Base-by-base conservation (phyloP, 2,888 invertebrate species). In the Pollenia amentaria region DNA sequence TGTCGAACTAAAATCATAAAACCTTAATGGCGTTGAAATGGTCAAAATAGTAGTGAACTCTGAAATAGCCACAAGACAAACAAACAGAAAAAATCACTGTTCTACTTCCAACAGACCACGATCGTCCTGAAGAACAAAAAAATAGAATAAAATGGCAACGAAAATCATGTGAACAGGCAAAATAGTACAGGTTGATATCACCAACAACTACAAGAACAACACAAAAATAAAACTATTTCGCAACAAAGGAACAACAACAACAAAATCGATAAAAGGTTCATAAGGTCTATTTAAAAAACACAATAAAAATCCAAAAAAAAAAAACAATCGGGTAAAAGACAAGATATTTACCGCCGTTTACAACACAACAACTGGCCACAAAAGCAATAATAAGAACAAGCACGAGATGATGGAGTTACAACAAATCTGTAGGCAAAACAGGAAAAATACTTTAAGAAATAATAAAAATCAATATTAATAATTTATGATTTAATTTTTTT, bases 401-500 rank as follows among this genome's bases (percentile, higher is more conserved):
- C 84, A 79, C 67, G 65, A 29, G 29, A 72, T 84, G n/a, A 85
- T 85, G 80, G 76, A 67, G 46, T 51, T 42, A 69, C 38, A 72
- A 11, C 11, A 65, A 73, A n/a, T 29, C 29, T 29, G 29, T 29
- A 57, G 57, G 9, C 10, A 62, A 16, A 53, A 44, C n/a, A 67
- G 12, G 18, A 40, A 69, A 42, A 21, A 55, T 48, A 55, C 42
- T 75, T n/a, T 2, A 42, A 76, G 21, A 82, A 85, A 79, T 82
- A 78, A 80, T 84, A 81, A 87, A 87, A 83, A 85, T 82, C 82
- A 86, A 88, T 81, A 77, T 81, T 81, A 78, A 91, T 89, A 88
- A 90, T 92, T 92, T 92, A 92, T 92, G 92, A 92, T 91, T 92
- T 92, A 92, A 91, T 92, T 92, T 92, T 91, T 90, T 90, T 92